Evolutionary conservation across 1,140 invertebrate species (phyloP), one percentile per base, ranked within the genome.

Genomic region (Drosophila truncata): DNA sequence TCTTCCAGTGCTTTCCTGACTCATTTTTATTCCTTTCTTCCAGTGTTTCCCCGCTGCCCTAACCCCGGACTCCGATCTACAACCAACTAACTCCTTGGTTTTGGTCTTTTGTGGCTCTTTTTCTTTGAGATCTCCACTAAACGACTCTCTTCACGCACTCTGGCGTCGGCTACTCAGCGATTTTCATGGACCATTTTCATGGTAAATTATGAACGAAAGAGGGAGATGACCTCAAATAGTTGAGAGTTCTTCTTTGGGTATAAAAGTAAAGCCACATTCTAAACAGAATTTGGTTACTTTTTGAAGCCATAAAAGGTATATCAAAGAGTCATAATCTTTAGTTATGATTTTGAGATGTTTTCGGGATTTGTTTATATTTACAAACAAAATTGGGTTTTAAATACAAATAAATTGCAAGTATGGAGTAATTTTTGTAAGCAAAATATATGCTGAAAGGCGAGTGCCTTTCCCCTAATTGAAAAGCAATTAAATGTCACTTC

Each of bases 401-500:
- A n/a, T n/a, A n/a, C n/a, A n/a, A n/a, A n/a, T n/a, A n/a, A n/a
- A n/a, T n/a, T n/a, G n/a, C n/a, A n/a, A n/a, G n/a, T n/a, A 52
- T 52, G 3, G n/a, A 33, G n/a, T 14, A 18, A 18, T 14, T 57
- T 39, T 18, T 18, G n/a, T n/a, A 16, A 5, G 14, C 35, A 2
- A 35, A 35, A 55, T 33, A 33, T 37, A 23, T 23, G 20, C 18
- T 35, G 18, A 23, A n/a, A 47, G 29, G 37, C 16, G 20, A 46
- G 20, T 46, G 18, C 9, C 23, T 31, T 25, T 25, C 5, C 20
- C 33, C 25, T 79, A 72, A 87, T 82, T 87, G 80, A 80, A 87
- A 83, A 83, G 64, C 83, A 87, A 87, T 87, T 80, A 88, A 73
- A 67, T 80, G 71, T 80, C 80, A 69, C 73, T 66, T 44, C 80